Conservation (phyloP, 30 jellyfish, hydroid and myxozoan genomes). For the Aurelia aurita region DNA sequence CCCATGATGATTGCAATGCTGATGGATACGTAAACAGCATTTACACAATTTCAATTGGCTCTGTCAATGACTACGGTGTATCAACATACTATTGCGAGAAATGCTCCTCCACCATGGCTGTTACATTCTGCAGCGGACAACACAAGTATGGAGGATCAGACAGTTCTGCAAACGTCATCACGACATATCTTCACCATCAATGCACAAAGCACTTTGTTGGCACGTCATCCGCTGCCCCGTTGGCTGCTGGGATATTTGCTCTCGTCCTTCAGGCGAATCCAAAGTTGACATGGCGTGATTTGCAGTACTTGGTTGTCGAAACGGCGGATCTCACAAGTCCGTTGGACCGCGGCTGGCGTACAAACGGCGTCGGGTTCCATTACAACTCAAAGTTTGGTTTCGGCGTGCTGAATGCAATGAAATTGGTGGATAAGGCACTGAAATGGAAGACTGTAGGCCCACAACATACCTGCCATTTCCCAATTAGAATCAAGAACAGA, state of each 20-base stretch:
- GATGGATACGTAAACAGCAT: slow-evolving; percentile 98
- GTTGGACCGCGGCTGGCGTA: slow-evolving; percentile 90
- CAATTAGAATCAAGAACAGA: slow-evolving; percentile 66
- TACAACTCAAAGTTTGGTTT: slow-evolving; percentile 98
- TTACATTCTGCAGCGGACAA: slow-evolving; percentile 95
- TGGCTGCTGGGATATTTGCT: slow-evolving; percentile 98
- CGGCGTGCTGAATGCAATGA: slow-evolving; percentile 96
- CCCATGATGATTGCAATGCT: slow-evolving; percentile 91
- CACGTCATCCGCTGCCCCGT: slow-evolving; percentile 99
- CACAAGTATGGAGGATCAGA: slow-evolving; percentile 79
- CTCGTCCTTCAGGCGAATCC: slow-evolving; percentile 95
- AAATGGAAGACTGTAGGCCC: slow-evolving; percentile 90
- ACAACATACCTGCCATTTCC: slow-evolving; percentile 92
- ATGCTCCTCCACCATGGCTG: slow-evolving; percentile 97
- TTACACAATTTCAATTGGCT: slow-evolving; percentile 93
- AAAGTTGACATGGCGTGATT: slow-evolving; percentile 94
- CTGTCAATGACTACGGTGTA: slow-evolving; percentile 97
- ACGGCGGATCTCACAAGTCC: slow-evolving; percentile 97
- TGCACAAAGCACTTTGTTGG: slow-evolving; percentile 99
- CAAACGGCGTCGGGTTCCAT: slow-evolving; percentile 91
- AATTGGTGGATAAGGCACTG: slow-evolving; percentile 81
- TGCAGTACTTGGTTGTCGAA: slow-evolving; percentile 94
- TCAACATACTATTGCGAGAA: slow-evolving; percentile 97
- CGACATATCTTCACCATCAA: slow-evolving; percentile 93
- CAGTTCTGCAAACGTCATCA: slow-evolving; percentile 84